These are phyloP conservation scores for Phacellophora camtschatica DNA, from an alignment of 30 jellyfish, hydroid and myxozoan genomes.

Conservation along the genomic window DNA sequence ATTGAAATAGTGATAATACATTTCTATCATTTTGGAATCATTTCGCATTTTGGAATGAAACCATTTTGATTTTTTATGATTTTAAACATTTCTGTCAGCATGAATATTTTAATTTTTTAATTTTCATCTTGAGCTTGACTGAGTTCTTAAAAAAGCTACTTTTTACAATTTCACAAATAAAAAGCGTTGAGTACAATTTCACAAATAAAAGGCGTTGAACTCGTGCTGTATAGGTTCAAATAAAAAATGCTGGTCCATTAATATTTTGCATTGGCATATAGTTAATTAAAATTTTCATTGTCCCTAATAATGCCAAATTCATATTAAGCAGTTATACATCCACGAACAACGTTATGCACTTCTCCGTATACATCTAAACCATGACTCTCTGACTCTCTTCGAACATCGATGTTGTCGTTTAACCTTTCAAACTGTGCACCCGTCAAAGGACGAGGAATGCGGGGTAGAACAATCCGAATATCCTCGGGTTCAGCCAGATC, in stretches of 20 bases:
- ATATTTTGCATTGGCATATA: background rate
- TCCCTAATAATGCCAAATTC: background rate
- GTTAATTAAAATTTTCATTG: background rate
- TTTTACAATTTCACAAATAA: background rate
- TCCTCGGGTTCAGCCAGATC: conserved; percentile 18
- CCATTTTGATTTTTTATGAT: background rate
- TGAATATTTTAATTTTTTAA: too few species aligned
- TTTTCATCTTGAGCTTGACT: background rate
- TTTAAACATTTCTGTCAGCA: background rate
- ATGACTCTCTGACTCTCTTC: background rate
- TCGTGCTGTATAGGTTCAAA: too few species aligned
- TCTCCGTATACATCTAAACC: conserved; percentile 26
- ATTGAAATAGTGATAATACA: too few species aligned
- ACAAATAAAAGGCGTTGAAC: too few species aligned
- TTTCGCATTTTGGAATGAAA: background rate
- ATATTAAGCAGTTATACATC: background rate
- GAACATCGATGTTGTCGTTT: background rate
- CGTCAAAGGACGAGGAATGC: conserved; percentile 15
- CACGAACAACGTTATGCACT: background rate
- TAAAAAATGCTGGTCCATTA: too few species aligned
- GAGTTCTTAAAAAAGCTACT: background rate
- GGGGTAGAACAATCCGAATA: conserved; percentile 17
- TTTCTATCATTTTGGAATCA: background rate
- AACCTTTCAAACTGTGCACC: conserved; percentile 7
- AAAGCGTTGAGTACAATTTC: too few species aligned